Evolutionary conservation across 2,888 invertebrate genomes (phyloP), one percentile per base, ranked within the genome.

Genomic region (Mesorhabditis belari): DNA sequence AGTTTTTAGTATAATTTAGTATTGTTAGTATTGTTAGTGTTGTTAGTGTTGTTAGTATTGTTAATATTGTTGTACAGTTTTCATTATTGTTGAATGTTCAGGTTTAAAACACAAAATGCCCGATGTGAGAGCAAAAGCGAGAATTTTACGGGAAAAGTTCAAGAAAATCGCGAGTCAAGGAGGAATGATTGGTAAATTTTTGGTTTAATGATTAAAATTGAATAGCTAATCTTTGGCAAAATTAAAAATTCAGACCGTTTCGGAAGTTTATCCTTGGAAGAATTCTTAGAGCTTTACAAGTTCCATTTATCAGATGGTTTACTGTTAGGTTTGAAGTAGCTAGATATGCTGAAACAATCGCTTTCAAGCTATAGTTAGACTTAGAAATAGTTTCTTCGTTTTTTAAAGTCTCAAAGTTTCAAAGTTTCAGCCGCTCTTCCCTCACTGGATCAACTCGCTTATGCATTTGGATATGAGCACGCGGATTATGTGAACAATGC

Each of bases 131-230:
- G 66, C 68, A 4, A 73, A 67, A 55, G 76, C 76, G 3, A 57
- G 74, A n/a, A 79, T 75, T 49, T 61, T 79, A 52, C 57, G 74
- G 29, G 77, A 79, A 52, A 67, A 70, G 9, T 77, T 76, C 64
- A 70, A 68, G 60, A 54, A 70, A 25, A 69, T 76, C 49, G 65
- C 66, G 49, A 71, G 72, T 27, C 74, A 77, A 26, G 77, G 77
- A 12, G 79, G 79, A 26, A 63, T 76, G 57, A 66, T 67, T 49
- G 67, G 74, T 75, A 29, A 51, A 58, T 56, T 21, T 24, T 29
- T n/a, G 26, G n/a, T n/a, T n/a, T n/a, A n/a, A n/a, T n/a, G n/a
- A n/a, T n/a, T n/a, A n/a, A n/a, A n/a, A n/a, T n/a, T n/a, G n/a
- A n/a, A n/a, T n/a, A n/a, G n/a, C n/a, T n/a, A n/a, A n/a, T n/a